These are phyloP conservation scores for Rotaria socialis DNA, from an alignment of 2,888 invertebrate species.

Conservation along the genomic window DNA sequence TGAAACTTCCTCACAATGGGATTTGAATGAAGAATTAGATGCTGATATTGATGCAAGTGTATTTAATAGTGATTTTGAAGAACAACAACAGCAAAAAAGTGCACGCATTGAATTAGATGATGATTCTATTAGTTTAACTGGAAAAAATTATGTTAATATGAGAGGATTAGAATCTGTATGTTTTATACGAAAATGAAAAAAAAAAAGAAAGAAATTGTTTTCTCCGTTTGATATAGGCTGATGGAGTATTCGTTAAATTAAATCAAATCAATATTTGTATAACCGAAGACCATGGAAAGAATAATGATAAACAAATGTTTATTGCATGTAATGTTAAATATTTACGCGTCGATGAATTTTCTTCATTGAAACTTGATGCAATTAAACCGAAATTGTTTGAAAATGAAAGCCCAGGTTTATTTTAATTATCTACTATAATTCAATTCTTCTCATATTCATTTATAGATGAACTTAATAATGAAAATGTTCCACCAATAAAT, in stretches of 20 bases:
- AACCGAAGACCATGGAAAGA: neutral
- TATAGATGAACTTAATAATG: neutral
- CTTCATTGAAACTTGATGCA: neutral
- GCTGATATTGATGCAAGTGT: neutral
- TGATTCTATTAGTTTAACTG: conserved; percentile 12
- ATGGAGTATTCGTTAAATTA: neutral
- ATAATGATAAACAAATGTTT: neutral
- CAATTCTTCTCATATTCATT: neutral
- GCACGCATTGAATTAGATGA: neutral
- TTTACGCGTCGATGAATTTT: conserved; percentile 33
- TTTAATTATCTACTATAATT: neutral
- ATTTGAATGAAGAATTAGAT: neutral
- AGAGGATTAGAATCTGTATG: neutral
- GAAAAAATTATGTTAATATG: neutral
- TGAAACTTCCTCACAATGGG: neutral
- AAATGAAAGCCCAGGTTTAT: neutral
- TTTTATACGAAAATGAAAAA: neutral
- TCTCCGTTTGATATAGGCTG: neutral
- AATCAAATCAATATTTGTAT: neutral
- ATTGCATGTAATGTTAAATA: conserved; percentile 12
- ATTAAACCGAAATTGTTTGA: conserved; percentile 27
- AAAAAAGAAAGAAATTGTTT: neutral
- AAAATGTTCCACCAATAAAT: conserved; percentile 2
- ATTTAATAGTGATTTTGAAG: neutral
- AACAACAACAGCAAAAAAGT: conserved; percentile 24